Evolutionary conservation across 2,888 invertebrate species (phyloP), one percentile per base, ranked within the genome.

Genomic region (Thera britannica): DNA sequence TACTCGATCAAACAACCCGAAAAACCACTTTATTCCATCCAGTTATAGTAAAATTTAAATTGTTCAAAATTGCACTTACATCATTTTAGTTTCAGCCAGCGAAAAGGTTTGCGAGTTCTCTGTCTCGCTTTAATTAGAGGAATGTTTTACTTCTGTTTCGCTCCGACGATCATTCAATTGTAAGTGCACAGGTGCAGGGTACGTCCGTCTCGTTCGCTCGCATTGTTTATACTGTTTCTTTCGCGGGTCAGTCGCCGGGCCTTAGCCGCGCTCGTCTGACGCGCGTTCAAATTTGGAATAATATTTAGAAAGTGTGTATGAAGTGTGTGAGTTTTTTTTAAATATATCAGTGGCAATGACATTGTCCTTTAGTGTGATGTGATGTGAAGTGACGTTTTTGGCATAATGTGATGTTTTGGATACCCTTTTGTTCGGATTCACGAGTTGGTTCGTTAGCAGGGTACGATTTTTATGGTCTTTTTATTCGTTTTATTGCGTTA

Each of bases 151-250:
- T 79, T 78, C 76, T 75, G 76, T 90, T 86, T 83, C 86, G 76
- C 80, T 91, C 83, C 74, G 74, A 74, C 85, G 78, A 83, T 82
- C 90, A 89, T 89, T 90, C 88, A 88, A 82, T 86, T 88, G 87
- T 81, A 89, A 90, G 90, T 92, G 89, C 89, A 92, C 92, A 92
- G 92, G 92, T 93, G 92, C 90, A 89, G 75, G 73, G 62, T 86
- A 75, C 75, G 75, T 80, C 72, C 68, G 84, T 92, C 92, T 87
- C 90, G 80, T 81, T 92, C 86, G 72, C 86, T 71, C 90, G 68
- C 71, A 75, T 76, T 77, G 77, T 77, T 77, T 79, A 77, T 77
- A 75, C 56, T 70, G 77, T 80, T 75, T 76, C 77, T 73, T 68
- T 78, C 78, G 79, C 80, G 78, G 85, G 85, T 83, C 88, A 92